Conservation (phyloP, 2,113 vertebrate genomes). For the Cariama cristata region DNA sequence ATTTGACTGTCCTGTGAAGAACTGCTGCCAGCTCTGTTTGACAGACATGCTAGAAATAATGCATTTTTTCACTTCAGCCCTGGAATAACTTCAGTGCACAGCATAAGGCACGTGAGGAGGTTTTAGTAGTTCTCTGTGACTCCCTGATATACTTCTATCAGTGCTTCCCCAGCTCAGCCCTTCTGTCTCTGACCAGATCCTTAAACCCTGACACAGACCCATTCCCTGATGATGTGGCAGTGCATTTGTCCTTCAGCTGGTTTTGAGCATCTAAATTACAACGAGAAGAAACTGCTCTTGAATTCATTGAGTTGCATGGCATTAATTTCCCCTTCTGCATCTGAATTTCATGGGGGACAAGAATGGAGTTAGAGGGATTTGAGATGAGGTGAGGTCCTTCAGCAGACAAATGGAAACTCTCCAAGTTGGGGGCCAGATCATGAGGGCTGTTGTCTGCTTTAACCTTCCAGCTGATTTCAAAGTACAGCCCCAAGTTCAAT, state of each 20-base stretch:
- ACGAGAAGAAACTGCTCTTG: neutral
- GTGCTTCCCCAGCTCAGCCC: neutral
- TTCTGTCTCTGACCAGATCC: neutral
- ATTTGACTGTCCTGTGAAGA: neutral
- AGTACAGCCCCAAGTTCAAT: neutral
- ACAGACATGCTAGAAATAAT: neutral
- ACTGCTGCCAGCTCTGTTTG: neutral
- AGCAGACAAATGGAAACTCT: neutral
- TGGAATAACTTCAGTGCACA: neutral
- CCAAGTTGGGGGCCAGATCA: rapidly evolving
- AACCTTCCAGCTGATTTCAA: neutral
- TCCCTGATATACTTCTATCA: neutral
- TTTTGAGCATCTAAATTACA: neutral
- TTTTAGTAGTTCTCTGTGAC: neutral
- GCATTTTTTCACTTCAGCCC: neutral
- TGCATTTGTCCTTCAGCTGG: neutral
- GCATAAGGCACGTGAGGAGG: neutral
- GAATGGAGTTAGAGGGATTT: neutral
- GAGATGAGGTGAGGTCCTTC: neutral
- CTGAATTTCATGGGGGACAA: neutral
- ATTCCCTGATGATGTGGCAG: neutral
- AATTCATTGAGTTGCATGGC: neutral
- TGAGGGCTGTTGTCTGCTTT: neutral
- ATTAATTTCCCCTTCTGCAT: neutral
- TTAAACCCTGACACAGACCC: neutral